Evolutionary conservation across 2,797 vertebrate species (phyloP).

Genomic region (Balearica regulorum): DNA sequence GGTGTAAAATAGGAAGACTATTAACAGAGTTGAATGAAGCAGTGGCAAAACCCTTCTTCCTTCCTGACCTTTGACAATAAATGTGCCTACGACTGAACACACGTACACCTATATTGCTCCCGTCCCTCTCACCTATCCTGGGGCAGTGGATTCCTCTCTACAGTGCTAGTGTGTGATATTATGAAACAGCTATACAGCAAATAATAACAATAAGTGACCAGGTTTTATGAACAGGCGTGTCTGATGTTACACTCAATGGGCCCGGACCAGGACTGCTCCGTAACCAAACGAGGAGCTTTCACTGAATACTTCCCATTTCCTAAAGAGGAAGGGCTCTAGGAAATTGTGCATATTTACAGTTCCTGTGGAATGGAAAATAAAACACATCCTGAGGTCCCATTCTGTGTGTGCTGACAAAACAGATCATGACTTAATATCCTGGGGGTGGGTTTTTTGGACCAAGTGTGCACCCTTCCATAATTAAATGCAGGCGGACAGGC

Average conservation of each 20-base stretch:
- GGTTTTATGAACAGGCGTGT: constrained; percentile 8
- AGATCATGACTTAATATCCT: not conserved
- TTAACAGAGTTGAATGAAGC: constrained; percentile 66
- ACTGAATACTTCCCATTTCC: constrained; percentile 1
- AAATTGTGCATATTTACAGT: constrained; percentile 64
- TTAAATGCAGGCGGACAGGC: constrained; percentile 3
- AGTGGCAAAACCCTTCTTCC: constrained; percentile 65
- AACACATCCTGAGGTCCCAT: constrained; percentile 27
- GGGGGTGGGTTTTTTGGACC: constrained; percentile 4
- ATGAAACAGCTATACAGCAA: constrained; percentile 52
- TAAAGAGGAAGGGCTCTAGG: constrained; percentile 26
- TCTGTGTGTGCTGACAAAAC: constrained; percentile 4
- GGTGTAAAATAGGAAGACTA: constrained; percentile 75
- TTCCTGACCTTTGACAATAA: constrained; percentile 51
- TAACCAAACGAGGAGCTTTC: not conserved
- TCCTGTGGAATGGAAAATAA: constrained; percentile 29
- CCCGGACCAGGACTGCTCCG: not conserved
- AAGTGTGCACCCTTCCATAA: not conserved
- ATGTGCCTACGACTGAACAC: constrained; percentile 39
- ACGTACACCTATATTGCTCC: not conserved
- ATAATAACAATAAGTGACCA: constrained; percentile 21
- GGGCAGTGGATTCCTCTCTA: constrained; percentile 54
- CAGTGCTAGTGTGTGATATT: constrained; percentile 36
- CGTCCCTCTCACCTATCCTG: not conserved
- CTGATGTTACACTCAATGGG: not conserved